Evolutionary conservation across 2,888 invertebrate genomes (phyloP), one percentile per base, ranked within the genome.

Genomic region (Arenicola marina): DNA sequence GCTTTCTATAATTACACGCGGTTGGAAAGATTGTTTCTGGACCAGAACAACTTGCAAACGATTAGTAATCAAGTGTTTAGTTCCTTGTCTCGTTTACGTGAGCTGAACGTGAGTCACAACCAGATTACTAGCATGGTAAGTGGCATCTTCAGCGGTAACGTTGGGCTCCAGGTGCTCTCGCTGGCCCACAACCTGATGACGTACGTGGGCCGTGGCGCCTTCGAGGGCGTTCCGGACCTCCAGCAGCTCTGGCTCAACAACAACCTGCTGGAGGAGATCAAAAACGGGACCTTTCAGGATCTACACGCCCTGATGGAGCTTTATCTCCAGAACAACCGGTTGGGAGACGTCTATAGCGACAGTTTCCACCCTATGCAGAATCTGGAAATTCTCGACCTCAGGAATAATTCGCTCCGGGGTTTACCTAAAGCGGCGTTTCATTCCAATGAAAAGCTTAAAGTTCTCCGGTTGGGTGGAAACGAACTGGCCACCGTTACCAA

Each of bases 291-390:
- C 7, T 48, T 48, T 24, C 48, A 48, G 48, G 48, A 48, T 48
- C 24, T 48, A 24, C 15, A 48, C 48, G 7, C 48, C 7, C 48
- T 48, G 18, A 24, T n/a, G 24, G 48, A 48, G 24, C 48, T 48
- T n/a, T 48, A 48, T 24, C 24, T 48, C 7, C 48, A 48, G 26
- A 48, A 48, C 26, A 48, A 48, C 48, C 48, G 26, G 48, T 7
- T 48, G 7, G n/a, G 26, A 11, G 26, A 48, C 48, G 24, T 48
- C 15, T n/a, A 11, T 24, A 24, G 24, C 7, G 15, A 11, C 15
- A 48, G 48, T 24, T 48, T 48, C 48, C 7, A n/a, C 7, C 11
- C 26, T n/a, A 11, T 48, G n/a, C 24, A 7, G 18, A 48, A 24
- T 24, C 26, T 48, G 15, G 7, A 24, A 11, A 24, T 48, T 11